phyloP scores from a whole-genome alignment of 2,888 invertebrate genomes.

The Capitulum mitella region DNA sequence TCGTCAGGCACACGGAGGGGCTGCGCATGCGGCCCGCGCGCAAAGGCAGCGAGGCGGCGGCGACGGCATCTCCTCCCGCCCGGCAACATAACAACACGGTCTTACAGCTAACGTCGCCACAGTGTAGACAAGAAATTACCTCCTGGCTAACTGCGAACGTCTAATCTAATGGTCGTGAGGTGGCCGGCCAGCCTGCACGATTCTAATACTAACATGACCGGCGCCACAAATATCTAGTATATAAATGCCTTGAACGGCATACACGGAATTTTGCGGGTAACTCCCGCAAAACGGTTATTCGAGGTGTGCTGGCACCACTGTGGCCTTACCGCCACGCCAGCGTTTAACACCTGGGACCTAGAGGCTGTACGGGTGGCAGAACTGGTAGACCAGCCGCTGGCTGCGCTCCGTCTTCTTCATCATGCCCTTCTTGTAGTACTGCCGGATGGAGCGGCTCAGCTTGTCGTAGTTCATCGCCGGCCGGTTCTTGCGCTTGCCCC shows the following conservation, averaged over 20 bases:
- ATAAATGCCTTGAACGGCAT: conserved; percentile 8
- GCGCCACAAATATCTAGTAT: not conserved
- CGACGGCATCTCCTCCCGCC: not conserved
- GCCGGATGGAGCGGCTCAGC: conserved; percentile 89
- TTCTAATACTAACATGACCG: not conserved
- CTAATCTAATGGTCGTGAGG: not conserved
- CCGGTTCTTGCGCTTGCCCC: conserved; percentile 96
- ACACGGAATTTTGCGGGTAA: conserved; percentile 24
- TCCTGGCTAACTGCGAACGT: not conserved
- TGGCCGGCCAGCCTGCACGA: not conserved
- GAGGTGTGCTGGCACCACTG: not conserved
- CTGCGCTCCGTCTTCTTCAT: conserved; percentile 99
- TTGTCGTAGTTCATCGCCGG: conserved; percentile 99
- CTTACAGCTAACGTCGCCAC: not conserved
- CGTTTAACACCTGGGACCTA: conserved; percentile 46
- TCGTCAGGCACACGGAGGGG: not conserved
- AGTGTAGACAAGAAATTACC: conserved; percentile 16
- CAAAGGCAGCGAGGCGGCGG: not conserved
- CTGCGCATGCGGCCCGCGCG: not conserved
- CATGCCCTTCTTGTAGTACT: conserved; percentile 99
- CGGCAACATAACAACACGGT: not conserved
- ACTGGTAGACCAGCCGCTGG: conserved; percentile 96
- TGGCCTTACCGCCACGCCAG: conserved; percentile 23
- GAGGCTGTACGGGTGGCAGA: conserved; percentile 88
- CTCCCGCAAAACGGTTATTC: conserved; percentile 14